Base-by-base conservation (phyloP, 2,888 invertebrate species). In the Monochamus alternatus region DNA sequence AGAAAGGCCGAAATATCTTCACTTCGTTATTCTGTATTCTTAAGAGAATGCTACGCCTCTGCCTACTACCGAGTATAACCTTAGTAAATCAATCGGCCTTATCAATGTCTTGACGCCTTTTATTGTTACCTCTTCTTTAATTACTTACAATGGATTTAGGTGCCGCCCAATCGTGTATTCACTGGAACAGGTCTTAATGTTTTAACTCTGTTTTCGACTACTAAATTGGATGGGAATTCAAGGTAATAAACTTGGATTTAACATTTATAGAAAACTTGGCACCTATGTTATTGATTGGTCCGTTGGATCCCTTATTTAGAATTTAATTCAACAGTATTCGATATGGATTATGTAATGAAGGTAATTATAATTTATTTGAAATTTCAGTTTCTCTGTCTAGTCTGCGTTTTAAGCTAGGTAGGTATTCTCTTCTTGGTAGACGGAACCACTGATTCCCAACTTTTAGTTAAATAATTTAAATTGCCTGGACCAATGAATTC, bases 71-170 rank as follows among this genome's bases (percentile, higher is more conserved):
- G 86, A 84, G 86, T 84, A 85, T 85, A 82, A 84, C 82, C 83
- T 83, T 86, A 79, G 83, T 87, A 87, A 87, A 87, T 87, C 87
- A 87, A 85, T 87, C 86, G 82, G 74, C 78, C 84, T 86, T 86
- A 87, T 87, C 87, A 85, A 76, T 81, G 80, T 75, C 83, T 81
- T 84, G 86, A 87, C 86, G 85, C 85, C 86, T 86, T 87, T 87
- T 87, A 87, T 87, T 87, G 87, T 87, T 87, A 85, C 87, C 87
- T 87, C 86, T 87, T 83, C 86, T 85, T 87, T 87, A 87, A 87
- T 87, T 87, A 87, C 87, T 85, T 84, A 85, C 86, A 85, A 83
- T 84, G 84, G 83, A 84, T 85, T 82, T 78, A 75, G 76, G 72
- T 81, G 82, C 78, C 70, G 81, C 70, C 81, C 85, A 81, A 77